Evolutionary conservation across 2,113 vertebrate genomes (phyloP).

Genomic region (Crotalus tigris): DNA sequence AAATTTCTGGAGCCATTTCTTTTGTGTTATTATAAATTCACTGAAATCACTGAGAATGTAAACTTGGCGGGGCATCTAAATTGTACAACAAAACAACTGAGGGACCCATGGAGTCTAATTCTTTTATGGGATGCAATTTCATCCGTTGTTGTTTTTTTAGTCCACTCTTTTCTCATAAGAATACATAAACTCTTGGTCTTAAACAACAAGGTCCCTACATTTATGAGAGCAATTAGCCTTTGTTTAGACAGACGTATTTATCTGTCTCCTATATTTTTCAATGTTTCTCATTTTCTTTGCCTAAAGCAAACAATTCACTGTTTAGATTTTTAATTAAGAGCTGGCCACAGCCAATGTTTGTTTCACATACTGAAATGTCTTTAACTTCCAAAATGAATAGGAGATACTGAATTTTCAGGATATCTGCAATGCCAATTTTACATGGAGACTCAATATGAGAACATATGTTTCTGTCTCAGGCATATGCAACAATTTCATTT

Average conservation of each 20-base stretch:
- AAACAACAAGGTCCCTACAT: constrained; percentile 66
- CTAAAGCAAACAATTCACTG: constrained; percentile 62
- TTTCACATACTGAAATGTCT: constrained; percentile 48
- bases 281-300: constrained; percentile 52
- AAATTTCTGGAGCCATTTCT: constrained; percentile 53
- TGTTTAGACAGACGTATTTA: constrained; percentile 68
- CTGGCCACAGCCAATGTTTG: constrained; percentile 52
- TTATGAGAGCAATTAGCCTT: constrained; percentile 69
- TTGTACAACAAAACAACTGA: constrained; percentile 69
- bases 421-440: neutral
- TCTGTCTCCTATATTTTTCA: constrained; percentile 63
- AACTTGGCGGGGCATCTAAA: constrained; percentile 70
- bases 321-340: constrained; percentile 62
- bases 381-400: constrained; percentile 5
- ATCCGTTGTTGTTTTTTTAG: constrained; percentile 34
- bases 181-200: constrained; percentile 66
- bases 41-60: constrained; percentile 61
- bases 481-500: constrained; percentile 4
- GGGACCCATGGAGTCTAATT: constrained; percentile 61
- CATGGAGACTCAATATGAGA: constrained; percentile 11
- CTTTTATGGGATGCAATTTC: constrained; percentile 64
- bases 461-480: constrained; percentile 20
- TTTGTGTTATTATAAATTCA: constrained; percentile 57
- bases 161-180: constrained; percentile 67
- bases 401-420: constrained; percentile 16